Evolutionary conservation across 2,888 invertebrate species (phyloP), one percentile per base, ranked within the genome.

Genomic region (Lasioglossum pauxillum): DNA sequence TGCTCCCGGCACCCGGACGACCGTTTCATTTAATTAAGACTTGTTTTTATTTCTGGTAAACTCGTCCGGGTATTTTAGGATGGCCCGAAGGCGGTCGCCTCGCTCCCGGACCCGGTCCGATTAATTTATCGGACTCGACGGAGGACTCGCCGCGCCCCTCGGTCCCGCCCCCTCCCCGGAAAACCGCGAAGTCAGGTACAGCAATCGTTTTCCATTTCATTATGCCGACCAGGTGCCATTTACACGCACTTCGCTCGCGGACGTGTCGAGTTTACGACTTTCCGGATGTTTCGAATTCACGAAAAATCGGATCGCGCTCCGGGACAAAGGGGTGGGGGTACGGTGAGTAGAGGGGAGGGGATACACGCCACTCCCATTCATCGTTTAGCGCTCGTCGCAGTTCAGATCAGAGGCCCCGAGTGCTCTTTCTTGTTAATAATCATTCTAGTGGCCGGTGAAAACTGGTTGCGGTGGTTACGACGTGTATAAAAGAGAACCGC

Each of bases 21-120:
- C 84, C 92, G 87, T 93, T 93, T 92, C 91, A 88, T 92, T 93
- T 93, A 93, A 93, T 93, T 93, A 93, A 92, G 93, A 92, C 92
- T 93, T 90, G 92, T 91, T 93, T 93, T 93, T 93, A 92, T 93
- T 93, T 93, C 87, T 88, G 86, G 88, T 92, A 89, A 93, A 93
- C 93, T 93, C 91, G 93, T 93, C 92, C 92, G 90, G 91, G 88
- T 93, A 93, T 93, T 93, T 93, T 93, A 91, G 92, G 91, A 93
- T 92, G 93, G 87, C 80, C 71, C 79, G 60, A 75, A 80, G 81
- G 38, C 69, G 69, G 38, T 41, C 67, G 69, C 80, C 76, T 82
- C 85, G 83, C 79, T 64, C 69, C 80, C 64, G 74, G 74, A 75
- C 69, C 75, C 80, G 49, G 14, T 85, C 85, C 85, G 88, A 92